These are phyloP conservation scores for Tolmerus cingulatus DNA, from an alignment of 2,888 invertebrate genomes.

Conservation along the genomic window DNA sequence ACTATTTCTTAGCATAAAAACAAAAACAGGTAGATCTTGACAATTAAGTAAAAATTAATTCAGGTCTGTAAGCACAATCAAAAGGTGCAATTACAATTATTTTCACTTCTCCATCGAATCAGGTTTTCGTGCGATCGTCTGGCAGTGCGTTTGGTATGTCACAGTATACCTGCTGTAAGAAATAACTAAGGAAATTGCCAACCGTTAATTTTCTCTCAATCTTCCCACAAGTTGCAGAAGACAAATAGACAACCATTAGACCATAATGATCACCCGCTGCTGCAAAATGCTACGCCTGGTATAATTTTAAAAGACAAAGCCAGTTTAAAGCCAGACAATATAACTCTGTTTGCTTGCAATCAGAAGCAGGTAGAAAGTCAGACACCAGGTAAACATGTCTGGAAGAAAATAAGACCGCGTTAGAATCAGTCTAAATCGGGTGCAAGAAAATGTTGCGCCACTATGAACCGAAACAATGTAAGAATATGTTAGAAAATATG, in stretches of 20 bases:
- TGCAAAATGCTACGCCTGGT: not conserved
- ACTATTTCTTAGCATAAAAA: not conserved
- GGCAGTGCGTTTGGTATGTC: constrained; percentile 8
- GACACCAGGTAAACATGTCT: not conserved
- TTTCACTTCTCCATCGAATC: not conserved
- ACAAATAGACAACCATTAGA: not conserved
- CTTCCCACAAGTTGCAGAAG: constrained; percentile 10
- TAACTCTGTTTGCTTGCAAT: not conserved
- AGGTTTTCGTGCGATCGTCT: not conserved
- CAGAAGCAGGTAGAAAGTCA: constrained; percentile 9
- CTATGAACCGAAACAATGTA: not conserved
- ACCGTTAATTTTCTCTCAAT: constrained; percentile 29
- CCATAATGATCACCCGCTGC: constrained; percentile 13
- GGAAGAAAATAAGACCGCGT: not conserved
- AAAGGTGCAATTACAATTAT: not conserved
- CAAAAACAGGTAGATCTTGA: not conserved
- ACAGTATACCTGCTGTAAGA: not conserved
- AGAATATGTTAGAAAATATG: not conserved
- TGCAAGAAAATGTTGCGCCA: not conserved
- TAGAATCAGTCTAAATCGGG: not conserved
- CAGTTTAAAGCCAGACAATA: not conserved
- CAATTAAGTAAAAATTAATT: constrained; percentile 16
- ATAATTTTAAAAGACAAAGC: not conserved
- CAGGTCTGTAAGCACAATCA: not conserved
- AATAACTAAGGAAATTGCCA: not conserved